Evolutionary conservation across 2,113 vertebrate genomes (phyloP).

Genomic region (Acrocephalus kingi): DNA sequence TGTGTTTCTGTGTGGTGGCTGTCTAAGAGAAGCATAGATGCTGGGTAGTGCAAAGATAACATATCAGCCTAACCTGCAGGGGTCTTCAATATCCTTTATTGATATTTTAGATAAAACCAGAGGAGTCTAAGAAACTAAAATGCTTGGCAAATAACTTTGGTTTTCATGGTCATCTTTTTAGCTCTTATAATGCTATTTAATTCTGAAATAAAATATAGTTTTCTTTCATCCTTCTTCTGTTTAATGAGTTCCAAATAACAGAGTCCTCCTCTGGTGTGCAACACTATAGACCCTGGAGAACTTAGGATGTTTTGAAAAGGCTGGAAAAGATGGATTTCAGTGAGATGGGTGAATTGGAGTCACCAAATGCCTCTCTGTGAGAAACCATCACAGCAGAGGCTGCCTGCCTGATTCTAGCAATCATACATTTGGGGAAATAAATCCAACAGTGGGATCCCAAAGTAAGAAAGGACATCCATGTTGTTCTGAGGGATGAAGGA

Average conservation of each 20-base stretch:
- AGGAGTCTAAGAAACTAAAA: neutral
- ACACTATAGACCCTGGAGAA: neutral
- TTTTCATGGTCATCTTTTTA: neutral
- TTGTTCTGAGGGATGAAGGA: neutral
- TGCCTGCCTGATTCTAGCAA: neutral
- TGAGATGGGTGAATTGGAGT: neutral
- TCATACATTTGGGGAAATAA: neutral
- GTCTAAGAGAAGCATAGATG: neutral
- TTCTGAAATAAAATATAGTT: neutral
- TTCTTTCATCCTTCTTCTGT: neutral
- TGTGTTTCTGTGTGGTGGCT: neutral
- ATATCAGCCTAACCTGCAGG: neutral
- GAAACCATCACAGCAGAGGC: no score
- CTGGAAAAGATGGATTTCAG: neutral
- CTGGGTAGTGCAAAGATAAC: neutral
- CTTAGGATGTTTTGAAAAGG: neutral
- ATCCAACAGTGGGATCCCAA: neutral
- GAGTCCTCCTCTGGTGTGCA: neutral
- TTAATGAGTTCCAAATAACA: neutral
- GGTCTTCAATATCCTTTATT: neutral
- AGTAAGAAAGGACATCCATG: neutral
- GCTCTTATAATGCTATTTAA: neutral
- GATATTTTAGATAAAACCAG: neutral
- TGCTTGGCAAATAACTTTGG: neutral
- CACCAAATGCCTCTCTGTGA: neutral